Base-by-base conservation (phyloP, 2,797 vertebrate genomes). In the Sebastes steindachneri region DNA sequence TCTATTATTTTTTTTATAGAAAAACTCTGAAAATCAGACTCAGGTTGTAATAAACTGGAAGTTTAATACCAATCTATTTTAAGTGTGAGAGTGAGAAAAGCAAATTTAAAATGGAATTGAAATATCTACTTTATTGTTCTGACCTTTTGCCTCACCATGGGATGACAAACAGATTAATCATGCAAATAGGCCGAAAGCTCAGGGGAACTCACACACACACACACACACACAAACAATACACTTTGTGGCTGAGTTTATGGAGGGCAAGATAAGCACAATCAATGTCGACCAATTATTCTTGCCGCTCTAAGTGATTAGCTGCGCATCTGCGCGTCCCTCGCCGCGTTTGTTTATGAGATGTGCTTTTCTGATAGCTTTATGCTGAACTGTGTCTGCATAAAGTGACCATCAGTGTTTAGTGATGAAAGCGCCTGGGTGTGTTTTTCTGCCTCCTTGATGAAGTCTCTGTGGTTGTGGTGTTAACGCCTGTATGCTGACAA, bases 251-350 rank as follows among this genome's bases (percentile, higher is more conserved):
- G 76, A 78, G 78, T 88, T 85, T 81, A 90, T 82, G 80, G 82
- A 85, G 66, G 62, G 64, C 72, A 79, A 90, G 88, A 92, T 92
- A 90, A 93, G 77, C 86, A 85, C 84, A 95, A 94, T 94, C 92
- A 93, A 93, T 94, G 90, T 82, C 54, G 51, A 51, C 54, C 89
- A 91, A 91, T 93, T 91, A 92, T 91, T 90, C 82, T 80, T 75
- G 82, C 80, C 79, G 76, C 83, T 88, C 80, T 89, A 86, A 89
- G 80, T 90, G 89, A 93, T 90, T 87, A 86, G 86, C 82, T 87
- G 76, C 2, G 12, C 76, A 89, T 91, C 79, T 84, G 71, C n/a
- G 59, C 67, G 72, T 63, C 64, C 57, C 62, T 82, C 73, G 73
- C 60, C 59, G 68, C 12, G 23, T 87, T 89, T 92, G 59, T 88